Percentiles rank a stretch among this genome's conserved stretches.
phyloP scores from a whole-genome alignment of 2,888 invertebrate species.

The Odontocolon sp. region DNA sequence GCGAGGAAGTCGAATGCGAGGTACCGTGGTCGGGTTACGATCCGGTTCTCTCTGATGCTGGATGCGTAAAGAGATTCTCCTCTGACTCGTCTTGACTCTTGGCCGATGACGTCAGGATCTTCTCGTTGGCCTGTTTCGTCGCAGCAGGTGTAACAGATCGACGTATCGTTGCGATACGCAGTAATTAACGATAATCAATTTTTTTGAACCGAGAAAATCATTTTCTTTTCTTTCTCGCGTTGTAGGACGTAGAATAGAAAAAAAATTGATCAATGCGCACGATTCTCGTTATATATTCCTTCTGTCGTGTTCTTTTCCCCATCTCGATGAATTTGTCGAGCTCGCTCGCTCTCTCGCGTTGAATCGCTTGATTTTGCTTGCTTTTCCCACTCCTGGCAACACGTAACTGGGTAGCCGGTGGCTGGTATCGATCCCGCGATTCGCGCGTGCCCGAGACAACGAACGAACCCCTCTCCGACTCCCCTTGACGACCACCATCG shows the following conservation, averaged over 20 bases:
- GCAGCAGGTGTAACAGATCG: slow-evolving; percentile 19
- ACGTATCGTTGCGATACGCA: slow-evolving; percentile 7
- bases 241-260: not conserved
- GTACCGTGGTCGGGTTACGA: slow-evolving; percentile 50
- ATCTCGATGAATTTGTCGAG: not conserved
- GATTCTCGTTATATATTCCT: slow-evolving; percentile 22
- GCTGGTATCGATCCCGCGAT: slow-evolving; percentile 72
- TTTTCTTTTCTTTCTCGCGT: too few relatives aligned
- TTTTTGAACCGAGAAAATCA: too few relatives aligned
- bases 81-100: slow-evolving; percentile 37
- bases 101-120: slow-evolving; percentile 50
- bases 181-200: slow-evolving; percentile 18
- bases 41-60: slow-evolving; percentile 56
- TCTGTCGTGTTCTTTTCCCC: not conserved
- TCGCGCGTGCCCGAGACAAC: slow-evolving; percentile 73
- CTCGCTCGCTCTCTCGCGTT: not conserved
- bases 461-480: slow-evolving; percentile 24
- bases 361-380: not conserved
- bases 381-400: slow-evolving; percentile 1
- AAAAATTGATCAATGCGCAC: slow-evolving; percentile 44
- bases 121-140: not conserved
- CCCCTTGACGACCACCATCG: slow-evolving; percentile 52
- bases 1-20: slow-evolving; percentile 32
- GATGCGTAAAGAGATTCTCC: slow-evolving; percentile 35
- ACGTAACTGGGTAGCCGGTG: slow-evolving; percentile 39